Conservation (phyloP, 1,140 invertebrate genomes). For the Delia radicum region DNA sequence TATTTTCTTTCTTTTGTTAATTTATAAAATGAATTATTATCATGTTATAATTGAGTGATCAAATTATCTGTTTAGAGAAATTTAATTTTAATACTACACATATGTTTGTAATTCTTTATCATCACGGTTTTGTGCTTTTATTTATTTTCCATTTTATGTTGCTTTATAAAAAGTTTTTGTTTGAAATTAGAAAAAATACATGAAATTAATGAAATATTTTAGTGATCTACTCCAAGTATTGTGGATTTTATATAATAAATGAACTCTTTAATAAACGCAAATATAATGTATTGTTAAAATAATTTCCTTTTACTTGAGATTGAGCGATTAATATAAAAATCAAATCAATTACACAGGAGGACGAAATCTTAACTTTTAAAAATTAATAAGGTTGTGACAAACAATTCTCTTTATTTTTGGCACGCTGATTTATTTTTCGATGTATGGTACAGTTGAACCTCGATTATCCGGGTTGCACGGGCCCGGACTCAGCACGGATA, state of each 20-base stretch:
- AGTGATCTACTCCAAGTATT: slow-evolving; percentile 8
- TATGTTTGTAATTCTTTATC: neutral
- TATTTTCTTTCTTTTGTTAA: slow-evolving; percentile 1
- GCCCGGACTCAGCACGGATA: too few species aligned
- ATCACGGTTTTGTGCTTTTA: neutral
- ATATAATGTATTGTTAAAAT: too few species aligned
- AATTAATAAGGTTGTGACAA: too few species aligned
- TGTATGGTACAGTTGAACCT: too few species aligned
- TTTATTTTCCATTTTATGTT: neutral
- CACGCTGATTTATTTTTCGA: too few species aligned
- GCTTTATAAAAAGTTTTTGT: neutral
- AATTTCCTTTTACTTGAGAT: too few species aligned
- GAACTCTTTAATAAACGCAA: too few species aligned
- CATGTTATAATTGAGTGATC: neutral
- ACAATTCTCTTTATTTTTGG: too few species aligned
- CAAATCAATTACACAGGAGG: too few species aligned
- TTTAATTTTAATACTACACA: neutral
- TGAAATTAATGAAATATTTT: neutral
- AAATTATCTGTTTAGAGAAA: neutral
- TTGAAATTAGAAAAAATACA: neutral
- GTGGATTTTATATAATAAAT: slow-evolving; percentile 1
- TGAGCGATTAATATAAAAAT: too few species aligned
- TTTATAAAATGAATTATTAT: neutral
- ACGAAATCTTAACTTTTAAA: too few species aligned
- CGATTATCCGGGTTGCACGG: too few species aligned